phyloP scores from a whole-genome alignment of 1,140 invertebrate species.

The Goniozus legneri region DNA sequence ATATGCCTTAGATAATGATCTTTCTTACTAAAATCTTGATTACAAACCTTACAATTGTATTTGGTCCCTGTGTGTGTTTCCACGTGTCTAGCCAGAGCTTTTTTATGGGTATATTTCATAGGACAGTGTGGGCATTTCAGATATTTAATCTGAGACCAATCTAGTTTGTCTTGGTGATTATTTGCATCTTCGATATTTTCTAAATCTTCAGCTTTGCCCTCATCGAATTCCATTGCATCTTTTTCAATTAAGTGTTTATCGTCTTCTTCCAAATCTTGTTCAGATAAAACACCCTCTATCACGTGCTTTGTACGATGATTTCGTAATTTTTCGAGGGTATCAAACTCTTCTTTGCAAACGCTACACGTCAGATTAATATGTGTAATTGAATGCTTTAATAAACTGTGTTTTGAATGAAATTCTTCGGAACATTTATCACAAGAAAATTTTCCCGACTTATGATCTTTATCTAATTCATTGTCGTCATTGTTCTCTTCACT shows the following conservation, averaged over 20 bases:
- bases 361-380: constrained; percentile 35
- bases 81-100: constrained; percentile 31
- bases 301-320: constrained; percentile 42
- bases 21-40: constrained; percentile 34
- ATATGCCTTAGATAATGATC: constrained; percentile 37
- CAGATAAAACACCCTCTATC: constrained; percentile 37
- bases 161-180: background rate
- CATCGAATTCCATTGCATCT: background rate
- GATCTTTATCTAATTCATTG: constrained; percentile 11
- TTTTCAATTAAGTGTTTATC: constrained; percentile 8
- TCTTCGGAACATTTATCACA: constrained; percentile 35
- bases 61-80: constrained; percentile 29
- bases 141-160: constrained; percentile 7
- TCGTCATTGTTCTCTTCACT: background rate
- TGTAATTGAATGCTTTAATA: constrained; percentile 27
- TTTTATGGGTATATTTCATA: constrained; percentile 29
- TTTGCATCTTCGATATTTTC: background rate
- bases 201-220: background rate
- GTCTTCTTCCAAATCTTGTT: constrained; percentile 38
- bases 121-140: constrained; percentile 38
- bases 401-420: constrained; percentile 27
- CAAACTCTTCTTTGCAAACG: constrained; percentile 38
- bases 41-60: constrained; percentile 42
- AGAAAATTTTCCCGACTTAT: constrained; percentile 8
- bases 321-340: constrained; percentile 35